A percentile compares a stretch with the other conserved stretches of the same genome.
These are phyloP conservation scores for Hypomecis atomaria DNA, from an alignment of 2,888 invertebrate genomes.

Conservation along the genomic window DNA sequence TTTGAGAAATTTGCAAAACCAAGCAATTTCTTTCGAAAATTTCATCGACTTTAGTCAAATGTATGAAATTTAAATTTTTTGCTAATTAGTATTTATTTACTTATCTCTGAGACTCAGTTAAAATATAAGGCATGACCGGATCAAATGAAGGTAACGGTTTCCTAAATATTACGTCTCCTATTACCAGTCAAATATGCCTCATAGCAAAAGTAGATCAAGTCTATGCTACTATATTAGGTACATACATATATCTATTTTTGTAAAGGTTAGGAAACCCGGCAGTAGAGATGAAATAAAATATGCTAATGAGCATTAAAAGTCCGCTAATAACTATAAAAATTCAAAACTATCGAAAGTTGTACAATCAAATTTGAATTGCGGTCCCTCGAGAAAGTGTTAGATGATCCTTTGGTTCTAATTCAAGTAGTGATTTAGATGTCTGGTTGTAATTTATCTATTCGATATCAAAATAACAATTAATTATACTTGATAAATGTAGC, in stretches of 20 bases:
- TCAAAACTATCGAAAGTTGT: slow-evolving; percentile 42
- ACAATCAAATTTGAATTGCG: slow-evolving; percentile 38
- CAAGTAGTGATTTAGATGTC: slow-evolving; percentile 13
- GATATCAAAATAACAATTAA: neutral
- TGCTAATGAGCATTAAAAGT: slow-evolving; percentile 24
- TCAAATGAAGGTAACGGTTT: no score
- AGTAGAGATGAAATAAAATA: slow-evolving; percentile 16
- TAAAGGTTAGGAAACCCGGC: slow-evolving; percentile 16
- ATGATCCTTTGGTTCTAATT: slow-evolving; percentile 29
- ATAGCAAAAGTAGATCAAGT: no score
- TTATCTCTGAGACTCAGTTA: no score
- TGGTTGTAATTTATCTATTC: slow-evolving; percentile 1
- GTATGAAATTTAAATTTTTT: no score
- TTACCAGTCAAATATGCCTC: no score
- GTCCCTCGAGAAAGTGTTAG: slow-evolving; percentile 35
- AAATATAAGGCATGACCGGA: no score
- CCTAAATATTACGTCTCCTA: no score
- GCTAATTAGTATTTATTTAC: no score
- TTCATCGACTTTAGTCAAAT: no score
- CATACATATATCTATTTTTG: neutral
- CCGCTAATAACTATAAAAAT: slow-evolving; percentile 24
- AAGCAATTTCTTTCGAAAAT: neutral
- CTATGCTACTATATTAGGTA: no score
- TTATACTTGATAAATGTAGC: neutral
- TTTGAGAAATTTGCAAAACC: neutral